phyloP scores from a whole-genome alignment of 37 sponge, comb jelly and placozoan genomes.

The Diacarnus erythraeanus region DNA sequence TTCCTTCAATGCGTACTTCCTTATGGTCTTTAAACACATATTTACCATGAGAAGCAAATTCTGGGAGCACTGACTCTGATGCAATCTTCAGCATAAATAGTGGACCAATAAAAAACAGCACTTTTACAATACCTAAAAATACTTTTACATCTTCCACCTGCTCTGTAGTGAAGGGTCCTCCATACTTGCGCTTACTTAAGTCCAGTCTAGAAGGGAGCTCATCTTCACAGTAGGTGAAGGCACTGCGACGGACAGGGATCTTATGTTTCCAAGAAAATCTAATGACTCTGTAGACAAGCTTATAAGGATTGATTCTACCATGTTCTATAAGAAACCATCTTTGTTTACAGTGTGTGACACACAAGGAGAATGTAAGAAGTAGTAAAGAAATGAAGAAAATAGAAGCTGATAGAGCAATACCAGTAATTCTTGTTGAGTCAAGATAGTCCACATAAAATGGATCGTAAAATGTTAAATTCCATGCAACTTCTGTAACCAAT shows the following conservation, averaged over 20 bases:
- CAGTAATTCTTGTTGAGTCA: background rate
- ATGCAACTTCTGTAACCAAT: background rate
- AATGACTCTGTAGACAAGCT: background rate
- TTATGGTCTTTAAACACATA: background rate
- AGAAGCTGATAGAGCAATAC: background rate
- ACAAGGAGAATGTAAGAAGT: background rate
- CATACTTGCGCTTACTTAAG: background rate
- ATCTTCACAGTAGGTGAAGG: conserved; percentile 8
- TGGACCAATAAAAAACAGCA: background rate
- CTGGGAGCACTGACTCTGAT: background rate
- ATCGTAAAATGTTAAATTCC: background rate
- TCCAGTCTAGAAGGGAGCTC: conserved; percentile 1
- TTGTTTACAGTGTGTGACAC: background rate
- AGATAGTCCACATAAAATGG: background rate
- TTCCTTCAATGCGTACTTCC: background rate
- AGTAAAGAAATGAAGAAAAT: background rate
- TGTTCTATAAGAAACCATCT: background rate
- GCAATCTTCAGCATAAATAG: background rate
- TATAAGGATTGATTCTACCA: conserved; percentile 4
- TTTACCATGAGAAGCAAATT: background rate
- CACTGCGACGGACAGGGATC: background rate
- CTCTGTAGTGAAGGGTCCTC: background rate
- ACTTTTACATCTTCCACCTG: conserved; percentile 5
- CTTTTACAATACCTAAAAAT: background rate
- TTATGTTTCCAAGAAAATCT: background rate